phyloP scores from a whole-genome alignment of 2,113 vertebrate genomes.

The Toxotes jaculatrix region DNA sequence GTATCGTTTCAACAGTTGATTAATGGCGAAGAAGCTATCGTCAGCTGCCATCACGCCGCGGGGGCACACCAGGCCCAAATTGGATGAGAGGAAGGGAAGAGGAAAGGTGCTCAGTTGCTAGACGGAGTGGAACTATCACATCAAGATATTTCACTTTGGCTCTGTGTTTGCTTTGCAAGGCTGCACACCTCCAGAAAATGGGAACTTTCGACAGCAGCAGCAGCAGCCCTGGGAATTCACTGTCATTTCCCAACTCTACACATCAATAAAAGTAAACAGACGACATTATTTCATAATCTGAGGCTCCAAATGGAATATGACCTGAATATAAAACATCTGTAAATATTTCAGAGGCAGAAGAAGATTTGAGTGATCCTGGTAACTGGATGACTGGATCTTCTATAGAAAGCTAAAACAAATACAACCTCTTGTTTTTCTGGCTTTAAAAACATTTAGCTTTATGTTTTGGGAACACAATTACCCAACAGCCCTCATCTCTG shows the following conservation, averaged over 20 bases:
- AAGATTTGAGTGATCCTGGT: slow-evolving; percentile 11
- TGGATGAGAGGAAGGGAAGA: slow-evolving; percentile 55
- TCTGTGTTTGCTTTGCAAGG: slow-evolving; percentile 45
- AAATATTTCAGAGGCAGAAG: slow-evolving; percentile 49
- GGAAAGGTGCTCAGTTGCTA: slow-evolving; percentile 53
- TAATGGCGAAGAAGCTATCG: slow-evolving; percentile 59
- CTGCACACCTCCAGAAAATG: slow-evolving; percentile 48
- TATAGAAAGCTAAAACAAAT: slow-evolving; percentile 44
- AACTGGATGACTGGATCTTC: slow-evolving; percentile 12
- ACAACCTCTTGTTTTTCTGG: slow-evolving; percentile 10
- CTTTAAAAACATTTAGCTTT: slow-evolving; percentile 13
- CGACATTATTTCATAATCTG: slow-evolving; percentile 53
- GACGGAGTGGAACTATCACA: slow-evolving; percentile 60
- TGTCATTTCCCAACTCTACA: slow-evolving; percentile 52
- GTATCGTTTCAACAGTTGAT: slow-evolving; percentile 70
- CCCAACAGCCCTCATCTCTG: neutral
- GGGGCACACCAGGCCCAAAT: slow-evolving; percentile 53
- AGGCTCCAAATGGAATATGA: slow-evolving; percentile 40
- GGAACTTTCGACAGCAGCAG: slow-evolving; percentile 31
- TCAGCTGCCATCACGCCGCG: slow-evolving; percentile 50
- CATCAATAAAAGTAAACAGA: slow-evolving; percentile 58
- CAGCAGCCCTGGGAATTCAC: slow-evolving; percentile 25
- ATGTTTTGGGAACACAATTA: slow-evolving; percentile 11
- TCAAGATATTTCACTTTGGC: slow-evolving; percentile 45
- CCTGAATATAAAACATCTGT: slow-evolving; percentile 51